Evolutionary conservation across 2,888 invertebrate species (phyloP), one percentile per base, ranked within the genome.

Genomic region (Drosophila barbarae): DNA sequence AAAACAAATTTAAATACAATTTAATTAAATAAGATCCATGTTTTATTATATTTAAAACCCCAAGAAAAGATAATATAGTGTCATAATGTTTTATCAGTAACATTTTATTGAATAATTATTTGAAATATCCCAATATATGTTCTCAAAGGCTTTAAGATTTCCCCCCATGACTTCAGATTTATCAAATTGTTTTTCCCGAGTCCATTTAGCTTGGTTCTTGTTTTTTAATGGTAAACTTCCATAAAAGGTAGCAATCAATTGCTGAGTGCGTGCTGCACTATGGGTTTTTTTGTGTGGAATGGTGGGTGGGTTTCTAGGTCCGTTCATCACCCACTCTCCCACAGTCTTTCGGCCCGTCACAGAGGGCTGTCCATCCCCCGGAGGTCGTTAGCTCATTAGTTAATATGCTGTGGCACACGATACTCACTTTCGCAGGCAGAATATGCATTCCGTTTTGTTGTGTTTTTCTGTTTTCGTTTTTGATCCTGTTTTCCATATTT

Each of bases 311-410:
- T 61, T 50, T 30, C 59, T 26, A 38, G 46, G 47, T 46, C 30
- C 51, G 54, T 63, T 58, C 41, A 64, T 12, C 46, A 35, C 15
- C 35, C 35, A 60, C 35, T 23, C 12, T 8, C 10, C 13, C 21
- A 13, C 23, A 8, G 23, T 7, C 32, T 23, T 12, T 23, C 34
- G 18, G 52, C 46, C 44, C 7, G 28, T 18, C 44, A 46, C 44
- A 46, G 44, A 30, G 44, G 42, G 34, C 42, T 60, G 58, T 35
- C 52, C 61, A 61, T 51, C 61, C 61, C 61, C 65, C 72, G 84
- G 84, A 83, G 42, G 42, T 15, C 42, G 42, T 52, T 72, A 72
- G 58, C 84, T 84, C 77, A 77, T 77, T 77, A 77, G 77, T 65
- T 67, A 73, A 73, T 76, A 57, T 49, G 56, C 70, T 21, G 41